A percentile compares a stretch with the other conserved stretches of the same genome.
Conservation (phyloP, 2,797 vertebrate genomes). For the Eulemur rubriventer region DNA sequence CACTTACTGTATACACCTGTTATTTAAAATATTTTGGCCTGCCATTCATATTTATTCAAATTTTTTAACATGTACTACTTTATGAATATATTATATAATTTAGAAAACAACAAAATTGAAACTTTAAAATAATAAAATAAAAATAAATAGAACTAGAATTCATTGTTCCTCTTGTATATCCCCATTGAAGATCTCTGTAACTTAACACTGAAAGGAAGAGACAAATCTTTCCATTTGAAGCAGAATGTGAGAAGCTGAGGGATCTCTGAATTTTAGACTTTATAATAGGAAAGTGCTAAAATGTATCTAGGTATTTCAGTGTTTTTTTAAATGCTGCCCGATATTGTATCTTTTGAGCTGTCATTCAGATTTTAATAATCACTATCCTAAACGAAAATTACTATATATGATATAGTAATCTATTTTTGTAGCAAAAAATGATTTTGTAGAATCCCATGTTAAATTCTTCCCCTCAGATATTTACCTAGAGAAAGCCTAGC, state of each 20-base stretch:
- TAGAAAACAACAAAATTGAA: neutral
- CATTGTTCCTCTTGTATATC: neutral
- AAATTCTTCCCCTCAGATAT: neutral
- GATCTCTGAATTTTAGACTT: conserved; percentile 1
- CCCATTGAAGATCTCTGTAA: neutral
- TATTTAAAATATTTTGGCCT: neutral
- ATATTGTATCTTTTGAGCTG: neutral
- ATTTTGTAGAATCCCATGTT: neutral
- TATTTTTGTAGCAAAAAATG: neutral
- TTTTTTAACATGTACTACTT: neutral
- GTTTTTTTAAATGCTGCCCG: neutral
- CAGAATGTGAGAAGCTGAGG: neutral
- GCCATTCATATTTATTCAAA: neutral
- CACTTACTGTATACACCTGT: neutral
- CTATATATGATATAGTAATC: neutral
- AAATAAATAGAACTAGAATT: neutral
- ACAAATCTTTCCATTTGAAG: conserved; percentile 27
- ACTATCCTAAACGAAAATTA: conserved; percentile 9
- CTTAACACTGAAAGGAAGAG: neutral
- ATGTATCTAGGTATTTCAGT: neutral
- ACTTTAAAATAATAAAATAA: neutral
- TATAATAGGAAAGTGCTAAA: conserved; percentile 6
- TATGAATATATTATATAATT: neutral
- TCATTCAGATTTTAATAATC: neutral
- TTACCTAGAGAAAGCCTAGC: neutral